Base-by-base conservation (phyloP, 2,113 vertebrate genomes). In the Alligator sinensis region DNA sequence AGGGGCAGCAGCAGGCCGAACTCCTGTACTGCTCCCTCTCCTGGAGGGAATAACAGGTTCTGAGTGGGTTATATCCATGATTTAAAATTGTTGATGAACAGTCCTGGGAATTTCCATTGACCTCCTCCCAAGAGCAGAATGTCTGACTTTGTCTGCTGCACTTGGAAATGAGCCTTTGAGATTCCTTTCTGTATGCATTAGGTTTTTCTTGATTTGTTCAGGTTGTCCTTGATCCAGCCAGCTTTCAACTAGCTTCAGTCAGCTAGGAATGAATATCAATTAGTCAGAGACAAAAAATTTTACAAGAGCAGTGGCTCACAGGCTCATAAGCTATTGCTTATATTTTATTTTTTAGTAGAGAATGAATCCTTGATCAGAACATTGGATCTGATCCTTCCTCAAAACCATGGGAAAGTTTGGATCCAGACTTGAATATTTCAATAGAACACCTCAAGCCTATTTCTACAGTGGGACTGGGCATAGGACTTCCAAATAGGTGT, bases 81-180 rank as follows among this genome's bases (percentile, higher is more conserved):
- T 84, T 14, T 22, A 47, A 66, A 74, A 22, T 62, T 6, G 6
- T 4, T 62, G 25, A 16, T 9, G 4, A 0, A 0, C 1, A 1
- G 25, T 28, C 11, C 66, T 80, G n/a, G 64, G 16, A 84, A 87
- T 89, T 91, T 28, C 4, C 11, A 25, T 16, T 13, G 28, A 28
- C 59, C 30, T 63, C 25, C 8, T 91, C 13, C 15, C 9, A 30
- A 82, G 61, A 70, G 47, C 2, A 2, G 54, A 54, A 27, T 64
- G 15, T 68, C 86, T 79, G 34, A 13, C 5, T 89, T 80, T 86
- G 3, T 74, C 10, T 80, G 0, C 5, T 87, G 17, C 12, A 1
- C 74, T 79, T 82, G 47, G 64, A 57, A 78, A 77, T 16, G 55
- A 95, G 63, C 19, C 22, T 34, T 18, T 38, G 34, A 21, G 68